Base-by-base conservation (phyloP, 53 echinoderm and acorn worm genomes). In the Mesocentrotus franciscanus region DNA sequence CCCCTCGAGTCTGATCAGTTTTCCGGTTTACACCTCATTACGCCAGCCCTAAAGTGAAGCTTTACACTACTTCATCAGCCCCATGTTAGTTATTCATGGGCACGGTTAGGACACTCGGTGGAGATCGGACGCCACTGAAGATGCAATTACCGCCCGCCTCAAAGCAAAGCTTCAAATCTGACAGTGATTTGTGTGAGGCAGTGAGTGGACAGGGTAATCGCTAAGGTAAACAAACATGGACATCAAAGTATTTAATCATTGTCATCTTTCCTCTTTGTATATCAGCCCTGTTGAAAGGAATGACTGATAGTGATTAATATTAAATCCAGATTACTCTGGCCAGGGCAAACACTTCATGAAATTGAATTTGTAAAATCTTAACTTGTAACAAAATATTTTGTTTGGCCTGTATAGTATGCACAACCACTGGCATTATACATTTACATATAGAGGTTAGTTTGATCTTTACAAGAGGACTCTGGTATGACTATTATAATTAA, bases 1-100 rank as follows among this genome's bases (percentile, higher is more conserved):
- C 85, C 85, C 85, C 85, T 85, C 55, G 55, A 85, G 85, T 55
- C 85, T 85, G 85, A 55, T 85, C 85, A 85, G 22, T 85, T 85
- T 85, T 85, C 85, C 85, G 85, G 49, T 85, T 85, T 85, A 85
- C 85, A 85, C 85, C 85, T 85, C 85, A 85, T 85, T 85, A 85
- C 49, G 20, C 55, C 26, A 22, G 85, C 85, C 8, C 55, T 22
- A 22, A 85, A 85, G 49, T 85, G 85, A 85, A 22, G 85, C 85
- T 85, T 85, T 85, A 16, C 49, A 20, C 85, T 55, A 55, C 22
- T 42, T 26, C 85, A 85, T 85, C 85, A 85, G 13, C 74, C 55
- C 33, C 42, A 24, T 22, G 56, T 85, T 85, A 85, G 85, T 85
- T 85, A 85, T 85, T 85, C 85, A 85, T 85, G 29, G 22, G 85